Conservation (phyloP, 2,888 invertebrate genomes). For the Horisme vitalbata region DNA sequence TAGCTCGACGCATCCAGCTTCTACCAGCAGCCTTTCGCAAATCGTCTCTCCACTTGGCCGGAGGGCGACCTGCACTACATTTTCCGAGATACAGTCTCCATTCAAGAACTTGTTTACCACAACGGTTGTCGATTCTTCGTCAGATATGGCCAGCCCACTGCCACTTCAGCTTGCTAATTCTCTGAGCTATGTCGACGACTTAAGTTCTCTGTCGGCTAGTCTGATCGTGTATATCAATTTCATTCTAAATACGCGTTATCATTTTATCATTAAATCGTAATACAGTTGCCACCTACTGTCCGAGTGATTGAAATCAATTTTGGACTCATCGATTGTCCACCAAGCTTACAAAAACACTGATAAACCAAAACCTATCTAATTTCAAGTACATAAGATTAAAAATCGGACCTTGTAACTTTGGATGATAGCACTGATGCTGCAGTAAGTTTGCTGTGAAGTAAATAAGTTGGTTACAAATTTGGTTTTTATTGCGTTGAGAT, state of each 20-base stretch:
- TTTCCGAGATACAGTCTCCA: too few species aligned
- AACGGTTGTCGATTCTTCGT: too few species aligned
- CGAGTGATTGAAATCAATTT: conserved; percentile 75
- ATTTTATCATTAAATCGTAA: conserved; percentile 49
- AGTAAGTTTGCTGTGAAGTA: not conserved
- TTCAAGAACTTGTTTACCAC: too few species aligned
- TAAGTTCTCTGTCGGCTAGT: too few species aligned
- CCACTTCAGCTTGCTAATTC: too few species aligned
- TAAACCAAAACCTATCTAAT: conserved; percentile 23
- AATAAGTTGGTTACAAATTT: not conserved
- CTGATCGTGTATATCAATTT: too few species aligned
- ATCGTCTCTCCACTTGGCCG: too few species aligned
- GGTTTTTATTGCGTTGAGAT: conserved; percentile 3
- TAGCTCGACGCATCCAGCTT: too few species aligned
- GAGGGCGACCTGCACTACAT: too few species aligned
- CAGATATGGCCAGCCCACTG: too few species aligned
- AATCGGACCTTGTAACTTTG: conserved; percentile 3
- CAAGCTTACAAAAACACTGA: conserved; percentile 30
- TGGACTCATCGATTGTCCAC: conserved; percentile 63
- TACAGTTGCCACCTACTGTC: conserved; percentile 75
- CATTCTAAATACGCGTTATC: conserved; percentile 14
- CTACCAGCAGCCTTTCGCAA: too few species aligned
- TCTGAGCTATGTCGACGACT: too few species aligned
- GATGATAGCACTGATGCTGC: not conserved
- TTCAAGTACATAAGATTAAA: accelerated